phyloP scores from a whole-genome alignment of 2,113 vertebrate genomes.

The Salminus brasiliensis region DNA sequence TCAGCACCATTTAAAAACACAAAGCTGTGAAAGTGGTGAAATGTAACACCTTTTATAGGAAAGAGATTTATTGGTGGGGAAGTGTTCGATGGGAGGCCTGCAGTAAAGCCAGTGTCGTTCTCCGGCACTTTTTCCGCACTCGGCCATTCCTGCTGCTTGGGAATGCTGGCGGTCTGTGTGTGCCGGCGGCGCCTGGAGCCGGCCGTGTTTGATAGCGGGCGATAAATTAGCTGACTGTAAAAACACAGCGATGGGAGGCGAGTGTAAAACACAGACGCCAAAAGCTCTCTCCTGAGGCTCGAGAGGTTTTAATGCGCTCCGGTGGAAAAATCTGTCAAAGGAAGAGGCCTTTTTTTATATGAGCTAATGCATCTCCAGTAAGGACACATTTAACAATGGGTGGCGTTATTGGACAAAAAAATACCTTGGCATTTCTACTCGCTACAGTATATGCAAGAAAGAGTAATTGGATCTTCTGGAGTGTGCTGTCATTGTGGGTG shows the following conservation, averaged over 20 bases:
- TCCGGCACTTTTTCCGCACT: neutral
- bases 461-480: neutral
- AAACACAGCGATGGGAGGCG: constrained; percentile 42
- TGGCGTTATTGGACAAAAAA: constrained; percentile 6
- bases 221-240: constrained; percentile 56
- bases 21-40: constrained; percentile 27
- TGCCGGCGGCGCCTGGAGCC: constrained; percentile 23
- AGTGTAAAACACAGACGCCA: constrained; percentile 43
- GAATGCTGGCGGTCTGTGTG: neutral
- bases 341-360: constrained; percentile 9
- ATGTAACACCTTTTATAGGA: constrained; percentile 11
- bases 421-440: neutral
- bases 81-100: neutral
- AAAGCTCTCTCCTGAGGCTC: constrained; percentile 37
- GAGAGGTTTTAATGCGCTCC: constrained; percentile 46
- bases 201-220: constrained; percentile 47
- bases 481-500: neutral
- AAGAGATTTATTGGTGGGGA: constrained; percentile 24
- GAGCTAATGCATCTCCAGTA: constrained; percentile 31
- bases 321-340: constrained; percentile 47
- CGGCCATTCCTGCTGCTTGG: neutral
- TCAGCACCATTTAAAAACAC: constrained; percentile 40
- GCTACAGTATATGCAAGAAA: neutral
- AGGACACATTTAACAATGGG: constrained; percentile 20
- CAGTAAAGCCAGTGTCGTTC: neutral